Evolutionary conservation across 2,888 invertebrate species (phyloP), one percentile per base, ranked within the genome.

Genomic region (Drosophila maculinotata): DNA sequence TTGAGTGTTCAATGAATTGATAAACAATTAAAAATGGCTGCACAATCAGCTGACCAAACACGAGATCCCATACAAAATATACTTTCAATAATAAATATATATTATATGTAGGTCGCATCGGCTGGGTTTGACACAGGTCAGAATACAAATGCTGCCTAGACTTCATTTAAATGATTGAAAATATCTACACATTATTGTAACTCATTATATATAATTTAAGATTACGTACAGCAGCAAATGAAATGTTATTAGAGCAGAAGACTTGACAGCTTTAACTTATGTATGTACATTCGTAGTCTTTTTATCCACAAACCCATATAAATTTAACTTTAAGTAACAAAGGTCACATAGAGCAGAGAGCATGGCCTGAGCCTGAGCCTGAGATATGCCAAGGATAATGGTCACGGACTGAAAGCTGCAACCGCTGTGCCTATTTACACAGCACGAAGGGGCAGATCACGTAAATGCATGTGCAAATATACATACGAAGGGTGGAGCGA

Each of bases 401-500:
- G 78, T 78, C 72, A 82, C 68, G 65, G 69, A 45, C 57, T 60
- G 26, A 59, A 59, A 64, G 44, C 69, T 66, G 62, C 77, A 74
- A 76, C 73, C 68, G 66, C 76, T 63, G 64, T 63, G 54, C 65
- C 66, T 77, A 77, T 79, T 83, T 83, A 64, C 72, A 47, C 73
- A 74, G 49, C 67, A 64, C 69, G 63, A 67, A 41, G 52, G 47
- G 67, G 52, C 68, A 45, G 47, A 58, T 67, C 81, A 80, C 72
- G 78, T 78, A 83, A 80, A 71, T 75, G 70, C 83, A 78, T 76
- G 66, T 74, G 76, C 67, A 80, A 74, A 76, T 79, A 80, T 28
- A 60, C 60, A 20, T 20, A 20, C 20, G 20, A 33, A 51, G 56
- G 39, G 44, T 42, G n/a, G 15, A 59, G 31, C 56, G 36, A 17